phyloP scores from a whole-genome alignment of 2,113 vertebrate species.

The Myrmophylax atrothorax region DNA sequence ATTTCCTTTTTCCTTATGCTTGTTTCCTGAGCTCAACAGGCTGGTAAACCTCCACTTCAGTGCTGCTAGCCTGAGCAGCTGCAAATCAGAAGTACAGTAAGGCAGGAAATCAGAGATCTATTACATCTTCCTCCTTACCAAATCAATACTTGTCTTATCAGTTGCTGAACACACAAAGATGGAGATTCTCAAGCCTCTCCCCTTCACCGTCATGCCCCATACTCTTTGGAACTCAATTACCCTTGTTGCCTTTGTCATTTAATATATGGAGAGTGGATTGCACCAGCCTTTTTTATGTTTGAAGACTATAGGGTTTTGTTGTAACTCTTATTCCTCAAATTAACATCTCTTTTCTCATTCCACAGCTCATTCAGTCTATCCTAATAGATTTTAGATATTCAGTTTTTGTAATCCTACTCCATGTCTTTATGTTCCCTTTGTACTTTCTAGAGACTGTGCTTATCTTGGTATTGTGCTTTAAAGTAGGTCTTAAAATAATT shows the following conservation, averaged over 20 bases:
- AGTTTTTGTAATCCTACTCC: background rate
- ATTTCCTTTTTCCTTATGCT: background rate
- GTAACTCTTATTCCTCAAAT: background rate
- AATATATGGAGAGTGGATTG: background rate
- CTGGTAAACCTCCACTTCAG: background rate
- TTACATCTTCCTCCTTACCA: background rate
- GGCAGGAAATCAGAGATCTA: background rate
- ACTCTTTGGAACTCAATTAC: background rate
- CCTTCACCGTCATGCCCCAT: background rate
- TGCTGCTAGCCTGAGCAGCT: background rate
- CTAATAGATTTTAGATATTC: background rate
- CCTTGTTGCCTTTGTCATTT: background rate
- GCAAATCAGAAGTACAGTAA: background rate
- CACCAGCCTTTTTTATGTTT: background rate
- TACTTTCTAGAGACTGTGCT: background rate
- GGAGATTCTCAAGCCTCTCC: background rate
- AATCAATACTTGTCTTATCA: background rate
- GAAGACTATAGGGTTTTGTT: background rate
- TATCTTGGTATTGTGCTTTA: background rate
- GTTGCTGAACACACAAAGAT: background rate
- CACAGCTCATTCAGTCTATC: background rate
- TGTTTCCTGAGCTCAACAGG: background rate
- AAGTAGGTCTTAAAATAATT: background rate
- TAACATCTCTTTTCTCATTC: background rate
- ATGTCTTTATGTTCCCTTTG: background rate